Base-by-base conservation (phyloP, 1,140 invertebrate species). In the Cecropterus lyciades region DNA sequence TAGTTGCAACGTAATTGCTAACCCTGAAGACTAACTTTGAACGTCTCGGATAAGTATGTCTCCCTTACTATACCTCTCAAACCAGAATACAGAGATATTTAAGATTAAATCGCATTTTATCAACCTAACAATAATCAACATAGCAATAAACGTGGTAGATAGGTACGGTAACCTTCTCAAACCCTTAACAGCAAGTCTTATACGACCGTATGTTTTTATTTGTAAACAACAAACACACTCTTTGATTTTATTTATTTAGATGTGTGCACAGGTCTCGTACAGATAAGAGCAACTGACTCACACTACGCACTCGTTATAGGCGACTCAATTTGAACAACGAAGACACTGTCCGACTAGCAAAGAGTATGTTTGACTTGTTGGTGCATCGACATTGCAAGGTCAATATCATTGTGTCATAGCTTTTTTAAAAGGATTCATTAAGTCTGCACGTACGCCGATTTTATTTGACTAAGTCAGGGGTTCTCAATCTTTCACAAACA, bases 351-450 rank as follows among this genome's bases (percentile, higher is more conserved):
- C 24, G 43, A 48, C 59, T 56, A 51, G 67, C 59, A 57, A 56
- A 52, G 17, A n/a, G n/a, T 46, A 55, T 52, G 59, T 68, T 62
- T 51, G 56, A 49, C 27, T 66, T 68, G 51, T 53, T 53, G 62
- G 67, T 69, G 67, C 67, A 69, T 69, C 67, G 67, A 69, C 67
- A 64, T 64, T 64, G 51, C 60, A 64, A 69, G 67, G 67, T 63
- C 67, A 57, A 52, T 64, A 63, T 69, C 51, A 49, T 65, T 57
- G 53, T 37, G 48, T 70, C 60, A 65, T 73, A 65, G 65, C 60
- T 71, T 70, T 63, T 40, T 43, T 42, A 71, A 74, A 70, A 52
- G 43, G n/a, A n/a, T n/a, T n/a, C n/a, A 69, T 63, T 40, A 40
- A 40, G 1, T 9, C 9, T 40, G 37, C 9, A 13, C n/a, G 6